Conservation (phyloP, 2,113 vertebrate species). For the Zingel zingel region DNA sequence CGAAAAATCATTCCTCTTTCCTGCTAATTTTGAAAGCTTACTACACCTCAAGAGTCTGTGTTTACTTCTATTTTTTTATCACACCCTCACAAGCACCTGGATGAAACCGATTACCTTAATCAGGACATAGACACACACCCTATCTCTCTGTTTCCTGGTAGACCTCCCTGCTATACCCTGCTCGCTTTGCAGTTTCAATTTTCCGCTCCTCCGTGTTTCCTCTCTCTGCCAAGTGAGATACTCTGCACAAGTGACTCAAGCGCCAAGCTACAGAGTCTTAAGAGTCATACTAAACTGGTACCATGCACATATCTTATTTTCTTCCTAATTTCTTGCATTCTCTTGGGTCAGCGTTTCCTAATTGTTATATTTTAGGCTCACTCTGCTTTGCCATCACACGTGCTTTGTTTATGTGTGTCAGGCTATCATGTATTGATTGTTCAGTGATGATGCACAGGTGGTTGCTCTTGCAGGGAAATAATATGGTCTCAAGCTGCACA, state of each 20-base stretch:
- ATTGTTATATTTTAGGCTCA: slow-evolving; percentile 4
- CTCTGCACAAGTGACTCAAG: slow-evolving; percentile 7
- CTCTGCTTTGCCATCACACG: slow-evolving; percentile 12
- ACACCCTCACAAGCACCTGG: slow-evolving; percentile 41
- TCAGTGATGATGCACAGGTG: slow-evolving; percentile 37
- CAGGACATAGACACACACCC: slow-evolving; percentile 34
- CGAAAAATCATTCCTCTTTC: slow-evolving; percentile 3
- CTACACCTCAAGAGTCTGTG: background rate
- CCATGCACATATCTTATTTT: background rate
- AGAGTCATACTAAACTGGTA: slow-evolving; percentile 8
- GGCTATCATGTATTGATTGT: slow-evolving; percentile 36
- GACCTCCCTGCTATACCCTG: slow-evolving; percentile 16
- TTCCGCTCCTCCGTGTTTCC: background rate
- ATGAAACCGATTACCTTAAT: slow-evolving; percentile 39
- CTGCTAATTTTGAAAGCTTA: slow-evolving; percentile 4
- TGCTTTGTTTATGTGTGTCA: slow-evolving; percentile 10
- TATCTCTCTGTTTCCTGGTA: slow-evolving; percentile 9
- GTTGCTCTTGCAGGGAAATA: background rate
- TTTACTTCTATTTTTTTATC: slow-evolving; percentile 41
- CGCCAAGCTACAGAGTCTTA: background rate
- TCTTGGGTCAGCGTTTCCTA: slow-evolving; percentile 14
- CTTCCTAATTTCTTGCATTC: background rate
- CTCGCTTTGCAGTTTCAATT: slow-evolving; percentile 24
- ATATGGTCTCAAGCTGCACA: background rate
- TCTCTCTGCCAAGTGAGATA: slow-evolving; percentile 21